Evolutionary conservation across 2,113 vertebrate species (phyloP).

Genomic region (Lipophrys pholis): DNA sequence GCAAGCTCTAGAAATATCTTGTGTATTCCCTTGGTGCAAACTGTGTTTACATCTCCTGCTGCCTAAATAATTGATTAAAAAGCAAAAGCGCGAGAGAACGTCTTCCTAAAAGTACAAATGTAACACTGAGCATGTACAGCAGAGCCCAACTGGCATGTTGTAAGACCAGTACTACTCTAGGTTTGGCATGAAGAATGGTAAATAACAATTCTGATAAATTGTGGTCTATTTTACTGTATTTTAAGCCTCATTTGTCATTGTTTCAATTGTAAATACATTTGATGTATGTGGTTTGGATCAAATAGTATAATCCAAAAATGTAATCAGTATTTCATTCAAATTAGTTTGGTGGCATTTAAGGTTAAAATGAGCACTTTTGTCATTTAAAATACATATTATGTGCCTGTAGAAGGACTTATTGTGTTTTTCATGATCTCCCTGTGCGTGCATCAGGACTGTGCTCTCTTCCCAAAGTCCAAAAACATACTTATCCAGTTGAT

Average conservation of each 20-base stretch:
- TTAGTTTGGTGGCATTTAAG: no score
- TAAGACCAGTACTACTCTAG: not conserved
- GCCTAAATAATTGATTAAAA: not conserved
- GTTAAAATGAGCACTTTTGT: no score
- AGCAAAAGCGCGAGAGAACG: not conserved
- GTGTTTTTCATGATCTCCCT: no score
- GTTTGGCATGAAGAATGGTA: not conserved
- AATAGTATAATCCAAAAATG: no score
- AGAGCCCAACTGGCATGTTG: not conserved
- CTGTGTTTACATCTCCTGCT: not conserved
- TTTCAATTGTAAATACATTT: not conserved
- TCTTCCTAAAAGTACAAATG: not conserved
- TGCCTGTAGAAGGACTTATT: no score
- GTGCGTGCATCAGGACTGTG: no score
- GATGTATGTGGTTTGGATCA: no score
- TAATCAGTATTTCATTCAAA: no score
- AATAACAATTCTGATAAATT: not conserved
- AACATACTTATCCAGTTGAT: no score
- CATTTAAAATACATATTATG: no score
- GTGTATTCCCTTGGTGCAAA: not conserved
- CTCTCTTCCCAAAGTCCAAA: no score
- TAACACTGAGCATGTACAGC: not conserved
- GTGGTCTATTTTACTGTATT: not conserved
- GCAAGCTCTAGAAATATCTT: not conserved
- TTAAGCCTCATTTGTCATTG: not conserved